Evolutionary conservation across 2,113 vertebrate genomes (phyloP).

Genomic region (Aspiorhynchus laticeps): DNA sequence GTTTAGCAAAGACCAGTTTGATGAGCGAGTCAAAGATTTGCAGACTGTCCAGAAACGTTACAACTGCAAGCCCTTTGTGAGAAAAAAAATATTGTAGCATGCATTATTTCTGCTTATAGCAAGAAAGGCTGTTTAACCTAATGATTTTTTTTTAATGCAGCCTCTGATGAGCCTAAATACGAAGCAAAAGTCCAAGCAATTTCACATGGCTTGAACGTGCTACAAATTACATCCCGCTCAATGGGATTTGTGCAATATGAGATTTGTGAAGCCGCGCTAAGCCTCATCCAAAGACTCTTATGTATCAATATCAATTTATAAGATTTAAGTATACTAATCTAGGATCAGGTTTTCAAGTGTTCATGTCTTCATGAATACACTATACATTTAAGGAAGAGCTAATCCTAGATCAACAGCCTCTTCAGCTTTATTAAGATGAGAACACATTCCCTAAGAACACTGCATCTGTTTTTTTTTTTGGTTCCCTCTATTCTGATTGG

Average conservation of each 20-base stretch:
- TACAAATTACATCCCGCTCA: conserved; percentile 20
- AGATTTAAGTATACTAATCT: conserved; percentile 24
- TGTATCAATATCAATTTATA: conserved; percentile 15
- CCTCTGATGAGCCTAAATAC: neutral
- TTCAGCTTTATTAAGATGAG: neutral
- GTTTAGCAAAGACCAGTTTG: neutral
- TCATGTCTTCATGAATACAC: neutral
- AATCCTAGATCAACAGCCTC: conserved; percentile 2
- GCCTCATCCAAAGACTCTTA: conserved; percentile 4
- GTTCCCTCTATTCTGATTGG: neutral
- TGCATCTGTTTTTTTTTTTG: neutral
- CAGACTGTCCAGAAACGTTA: neutral
- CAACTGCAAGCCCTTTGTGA: neutral
- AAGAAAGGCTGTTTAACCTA: too few relatives aligned
- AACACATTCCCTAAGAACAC: neutral
- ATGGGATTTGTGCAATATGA: conserved; percentile 32
- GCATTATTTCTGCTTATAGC: too few relatives aligned
- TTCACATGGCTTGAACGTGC: conserved; percentile 9
- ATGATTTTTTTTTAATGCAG: neutral
- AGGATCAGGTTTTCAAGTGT: conserved; percentile 7
- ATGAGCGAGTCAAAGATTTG: neutral
- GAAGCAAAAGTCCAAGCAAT: neutral
- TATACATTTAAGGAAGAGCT: neutral
- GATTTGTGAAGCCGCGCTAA: neutral
- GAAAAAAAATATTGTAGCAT: neutral